These are phyloP conservation scores for Popillia japonica DNA, from an alignment of 1,140 invertebrate species.

Conservation along the genomic window DNA sequence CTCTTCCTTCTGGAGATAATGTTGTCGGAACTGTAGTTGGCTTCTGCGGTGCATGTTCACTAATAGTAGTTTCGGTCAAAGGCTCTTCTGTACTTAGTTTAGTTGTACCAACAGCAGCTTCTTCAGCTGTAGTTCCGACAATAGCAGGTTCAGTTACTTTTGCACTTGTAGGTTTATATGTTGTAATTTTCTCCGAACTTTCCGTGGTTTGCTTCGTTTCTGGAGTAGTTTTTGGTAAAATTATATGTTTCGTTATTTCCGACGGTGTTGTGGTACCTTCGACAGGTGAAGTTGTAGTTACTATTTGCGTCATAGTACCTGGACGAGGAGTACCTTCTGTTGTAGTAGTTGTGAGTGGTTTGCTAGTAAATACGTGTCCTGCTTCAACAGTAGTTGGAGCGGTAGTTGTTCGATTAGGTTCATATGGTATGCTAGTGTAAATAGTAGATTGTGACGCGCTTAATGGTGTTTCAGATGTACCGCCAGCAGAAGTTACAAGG, in stretches of 20 bases:
- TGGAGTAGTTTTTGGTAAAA: too few relatives aligned
- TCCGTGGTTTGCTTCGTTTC: too few relatives aligned
- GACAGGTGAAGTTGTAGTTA: not conserved
- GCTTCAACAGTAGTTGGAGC: slow-evolving; percentile 14
- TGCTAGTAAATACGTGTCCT: slow-evolving; percentile 29
- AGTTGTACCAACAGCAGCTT: not conserved
- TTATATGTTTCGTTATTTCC: too few relatives aligned
- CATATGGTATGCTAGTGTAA: slow-evolving; percentile 31
- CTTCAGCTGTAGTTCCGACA: not conserved
- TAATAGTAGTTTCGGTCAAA: not conserved
- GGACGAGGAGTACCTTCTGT: not conserved
- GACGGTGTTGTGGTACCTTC: not conserved
- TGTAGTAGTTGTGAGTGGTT: not conserved
- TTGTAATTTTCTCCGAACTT: not conserved
- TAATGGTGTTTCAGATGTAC: slow-evolving; percentile 29
- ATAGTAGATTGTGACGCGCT: slow-evolving; percentile 13
- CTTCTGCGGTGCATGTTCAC: not conserved
- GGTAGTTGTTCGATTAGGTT: slow-evolving; percentile 25
- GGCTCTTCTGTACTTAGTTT: slow-evolving; percentile 15
- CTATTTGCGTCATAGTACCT: not conserved
- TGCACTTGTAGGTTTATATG: not conserved
- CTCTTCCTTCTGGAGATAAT: not conserved
- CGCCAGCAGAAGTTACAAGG: slow-evolving; percentile 52
- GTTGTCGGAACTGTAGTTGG: not conserved
- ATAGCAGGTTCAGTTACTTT: not conserved